Conservation (phyloP, 2,888 invertebrate genomes). For the Euphydryas editha region DNA sequence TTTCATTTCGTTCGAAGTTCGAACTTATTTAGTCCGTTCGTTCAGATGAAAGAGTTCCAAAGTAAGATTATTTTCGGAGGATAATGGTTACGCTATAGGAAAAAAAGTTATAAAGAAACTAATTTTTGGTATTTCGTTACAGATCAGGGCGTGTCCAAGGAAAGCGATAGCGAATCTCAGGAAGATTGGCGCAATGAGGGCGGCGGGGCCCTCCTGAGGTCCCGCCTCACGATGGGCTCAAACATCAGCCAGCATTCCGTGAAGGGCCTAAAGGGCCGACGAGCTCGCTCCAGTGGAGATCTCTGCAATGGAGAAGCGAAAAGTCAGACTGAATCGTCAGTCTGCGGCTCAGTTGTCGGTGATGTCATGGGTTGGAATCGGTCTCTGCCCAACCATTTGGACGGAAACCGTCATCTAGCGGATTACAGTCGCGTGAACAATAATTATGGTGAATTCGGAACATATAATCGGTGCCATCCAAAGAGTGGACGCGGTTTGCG, state of each 20-base stretch:
- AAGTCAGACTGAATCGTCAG: slow-evolving; percentile 77
- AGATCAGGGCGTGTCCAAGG: slow-evolving; percentile 58
- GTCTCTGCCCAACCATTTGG: slow-evolving; percentile 88
- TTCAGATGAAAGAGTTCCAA: neutral
- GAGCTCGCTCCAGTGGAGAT: slow-evolving; percentile 89
- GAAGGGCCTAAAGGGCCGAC: slow-evolving; percentile 88
- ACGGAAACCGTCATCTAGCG: slow-evolving; percentile 83
- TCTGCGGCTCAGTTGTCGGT: slow-evolving; percentile 79
- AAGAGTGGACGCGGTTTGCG: slow-evolving; percentile 76
- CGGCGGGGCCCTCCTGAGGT: slow-evolving; percentile 78
- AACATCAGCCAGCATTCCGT: slow-evolving; percentile 90
- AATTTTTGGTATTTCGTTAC: slow-evolving; percentile 35
- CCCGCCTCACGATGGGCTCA: slow-evolving; percentile 87
- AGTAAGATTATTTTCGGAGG: neutral
- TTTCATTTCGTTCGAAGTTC: slow-evolving; percentile 24
- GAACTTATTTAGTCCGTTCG: slow-evolving; percentile 18
- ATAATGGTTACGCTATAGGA: neutral
- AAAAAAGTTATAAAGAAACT: neutral
- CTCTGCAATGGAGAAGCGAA: slow-evolving; percentile 86
- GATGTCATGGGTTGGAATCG: slow-evolving; percentile 81
- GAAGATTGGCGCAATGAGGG: slow-evolving; percentile 65
- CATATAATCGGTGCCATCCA: slow-evolving; percentile 73
- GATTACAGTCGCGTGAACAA: slow-evolving; percentile 84
- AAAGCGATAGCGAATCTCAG: slow-evolving; percentile 51
- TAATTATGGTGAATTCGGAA: slow-evolving; percentile 78